A percentile compares a stretch with the other conserved stretches of the same genome.
phyloP scores from a whole-genome alignment of 1,140 invertebrate species.

The Psix sp. region DNA sequence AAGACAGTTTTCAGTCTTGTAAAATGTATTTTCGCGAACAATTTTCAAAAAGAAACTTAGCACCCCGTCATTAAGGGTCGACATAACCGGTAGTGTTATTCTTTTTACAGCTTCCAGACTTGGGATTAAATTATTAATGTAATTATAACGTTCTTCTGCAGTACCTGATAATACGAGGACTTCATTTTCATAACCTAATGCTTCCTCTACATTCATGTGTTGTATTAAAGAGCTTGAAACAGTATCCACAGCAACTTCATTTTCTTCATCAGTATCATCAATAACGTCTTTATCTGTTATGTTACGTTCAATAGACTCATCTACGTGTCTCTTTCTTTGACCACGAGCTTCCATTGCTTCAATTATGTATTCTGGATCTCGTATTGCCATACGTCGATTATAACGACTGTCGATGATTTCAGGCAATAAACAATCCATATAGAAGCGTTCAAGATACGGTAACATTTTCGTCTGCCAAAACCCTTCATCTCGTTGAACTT shows the following conservation, averaged over 20 bases:
- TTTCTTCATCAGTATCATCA: too few species aligned
- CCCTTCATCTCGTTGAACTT: neutral
- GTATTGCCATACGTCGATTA: neutral
- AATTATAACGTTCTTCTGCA: neutral
- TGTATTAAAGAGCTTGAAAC: neutral
- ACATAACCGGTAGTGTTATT: neutral
- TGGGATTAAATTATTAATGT: neutral
- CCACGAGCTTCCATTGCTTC: neutral
- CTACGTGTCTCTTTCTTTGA: neutral
- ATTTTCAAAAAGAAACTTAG: slow-evolving; percentile 19
- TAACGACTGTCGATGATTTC: neutral
- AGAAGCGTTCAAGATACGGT: neutral
- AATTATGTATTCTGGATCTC: neutral
- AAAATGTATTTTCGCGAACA: slow-evolving; percentile 2
- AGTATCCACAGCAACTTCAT: too few species aligned
- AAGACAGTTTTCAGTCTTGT: slow-evolving; percentile 13
- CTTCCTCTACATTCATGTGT: neutral
- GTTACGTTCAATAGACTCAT: neutral
- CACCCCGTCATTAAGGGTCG: neutral
- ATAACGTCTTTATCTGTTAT: too few species aligned
- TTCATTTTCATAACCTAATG: slow-evolving; percentile 4
- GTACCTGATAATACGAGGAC: neutral
- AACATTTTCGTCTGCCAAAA: neutral
- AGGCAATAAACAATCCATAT: neutral
- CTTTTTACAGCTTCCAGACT: neutral